Base-by-base conservation (phyloP, 1,140 invertebrate genomes). In the Euwallacea similis region DNA sequence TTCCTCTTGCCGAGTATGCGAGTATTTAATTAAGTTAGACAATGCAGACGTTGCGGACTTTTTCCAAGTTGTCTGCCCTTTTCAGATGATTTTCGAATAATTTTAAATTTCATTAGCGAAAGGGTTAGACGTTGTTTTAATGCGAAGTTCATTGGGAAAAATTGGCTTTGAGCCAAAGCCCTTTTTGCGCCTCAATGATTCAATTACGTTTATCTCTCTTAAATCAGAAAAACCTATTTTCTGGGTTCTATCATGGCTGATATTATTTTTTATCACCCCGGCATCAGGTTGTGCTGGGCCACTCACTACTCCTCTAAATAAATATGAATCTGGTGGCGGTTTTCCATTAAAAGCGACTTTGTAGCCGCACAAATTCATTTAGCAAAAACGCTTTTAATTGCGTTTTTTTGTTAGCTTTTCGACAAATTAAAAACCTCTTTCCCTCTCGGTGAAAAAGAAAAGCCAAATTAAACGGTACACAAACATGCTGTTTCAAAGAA, bases 331-430 rank as follows among this genome's bases (percentile, higher is more conserved):
- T 55, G 6, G 8, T 42, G 47, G 21, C 21, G 43, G 7, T 16
- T 15, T 69, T 69, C 44, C 43, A 53, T 69, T 58, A 67, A 61
- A 69, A 41, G 7, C 7, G 56, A 69, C 58, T 61, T 69, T 61
- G 44, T 61, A 42, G 11, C 11, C 8, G 7, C 10, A 56, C 58
- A 47, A 69, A 69, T 61, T 69, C 46, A 69, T 69, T 53, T 69
- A 58, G 15, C 15, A 46, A 53, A 50, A 69, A 60, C 68, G 8
- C 50, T 70, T 64, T 64, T 70, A 70, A 70, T 70, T 70, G 60
- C 60, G 68, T 70, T 70, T 63, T 62, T 70, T 65, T 70, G 68
- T 70, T 70, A 70, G 68, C 68, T 70, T 70, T 70, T 64, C 55
- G 61, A 54, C 68, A 70, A 70, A 70, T 70, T 70, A 70, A 70